Conservation (phyloP, 2,888 invertebrate species). For the Malthinus seriepunctatus region DNA sequence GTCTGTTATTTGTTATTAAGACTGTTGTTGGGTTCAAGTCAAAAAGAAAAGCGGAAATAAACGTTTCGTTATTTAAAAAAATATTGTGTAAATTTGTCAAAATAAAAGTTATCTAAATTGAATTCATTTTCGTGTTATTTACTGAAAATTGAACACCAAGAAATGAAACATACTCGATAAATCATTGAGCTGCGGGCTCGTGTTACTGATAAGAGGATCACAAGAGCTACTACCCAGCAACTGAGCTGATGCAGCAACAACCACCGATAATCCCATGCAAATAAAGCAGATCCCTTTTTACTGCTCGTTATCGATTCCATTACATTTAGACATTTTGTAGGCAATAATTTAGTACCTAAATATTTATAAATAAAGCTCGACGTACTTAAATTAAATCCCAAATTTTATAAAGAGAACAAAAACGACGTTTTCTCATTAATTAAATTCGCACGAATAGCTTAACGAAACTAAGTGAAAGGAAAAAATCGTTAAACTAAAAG, state of each 20-base stretch:
- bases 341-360: background rate
- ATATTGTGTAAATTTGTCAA: background rate
- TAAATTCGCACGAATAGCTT: too few relatives aligned
- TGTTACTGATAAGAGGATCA: constrained; percentile 30
- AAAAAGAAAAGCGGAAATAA: too few relatives aligned
- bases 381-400: constrained; percentile 1
- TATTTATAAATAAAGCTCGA: background rate
- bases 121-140: constrained; percentile 9
- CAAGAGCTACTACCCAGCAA: constrained; percentile 18
- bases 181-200: constrained; percentile 29
- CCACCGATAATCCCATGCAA: constrained; percentile 29
- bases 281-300: constrained; percentile 27
- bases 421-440: too few relatives aligned
- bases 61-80: too few relatives aligned
- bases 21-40: too few relatives aligned
- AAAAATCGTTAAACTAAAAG: background rate
- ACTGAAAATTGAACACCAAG: constrained; percentile 18
- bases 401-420: background rate
- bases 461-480: background rate
- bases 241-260: constrained; percentile 26
- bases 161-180: constrained; percentile 28
- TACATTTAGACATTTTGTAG: background rate
- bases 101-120: background rate
- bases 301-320: constrained; percentile 22
- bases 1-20: too few relatives aligned